These are phyloP conservation scores for Cloeon dipterum DNA, from an alignment of 2,888 invertebrate species.

Conservation along the genomic window DNA sequence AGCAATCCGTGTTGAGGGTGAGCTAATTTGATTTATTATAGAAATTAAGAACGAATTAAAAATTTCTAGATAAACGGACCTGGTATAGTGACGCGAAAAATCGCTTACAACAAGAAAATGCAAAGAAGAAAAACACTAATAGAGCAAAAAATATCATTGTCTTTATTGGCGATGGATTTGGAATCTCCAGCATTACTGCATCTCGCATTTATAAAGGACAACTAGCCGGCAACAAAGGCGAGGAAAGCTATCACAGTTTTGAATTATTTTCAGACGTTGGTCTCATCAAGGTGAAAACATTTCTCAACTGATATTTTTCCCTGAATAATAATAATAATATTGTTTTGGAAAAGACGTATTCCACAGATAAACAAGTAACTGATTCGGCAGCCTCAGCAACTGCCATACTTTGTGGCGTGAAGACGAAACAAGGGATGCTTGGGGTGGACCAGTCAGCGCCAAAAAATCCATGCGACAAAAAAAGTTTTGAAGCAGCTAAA, in stretches of 20 bases:
- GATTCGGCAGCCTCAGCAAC: slow-evolving; percentile 48
- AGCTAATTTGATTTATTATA: too few relatives aligned
- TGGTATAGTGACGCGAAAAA: neutral
- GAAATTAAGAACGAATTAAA: too few relatives aligned
- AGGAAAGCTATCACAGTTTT: slow-evolving; percentile 1
- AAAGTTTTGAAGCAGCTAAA: slow-evolving; percentile 14
- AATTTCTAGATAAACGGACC: neutral
- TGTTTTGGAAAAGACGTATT: slow-evolving; percentile 29
- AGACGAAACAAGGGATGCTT: slow-evolving; percentile 29
- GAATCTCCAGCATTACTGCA: slow-evolving; percentile 33
- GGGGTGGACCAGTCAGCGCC: too few relatives aligned
- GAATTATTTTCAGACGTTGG: slow-evolving; percentile 3
- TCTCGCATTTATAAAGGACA: slow-evolving; percentile 26
- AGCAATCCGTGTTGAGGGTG: too few relatives aligned
- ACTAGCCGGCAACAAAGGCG: neutral
- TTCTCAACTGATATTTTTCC: too few relatives aligned
- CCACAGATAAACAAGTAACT: slow-evolving; percentile 40
- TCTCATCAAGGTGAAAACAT: slow-evolving; percentile 5
- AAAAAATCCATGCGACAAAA: slow-evolving; percentile 22
- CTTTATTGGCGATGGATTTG: slow-evolving; percentile 47
- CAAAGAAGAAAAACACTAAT: slow-evolving; percentile 9
- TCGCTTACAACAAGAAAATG: slow-evolving; percentile 10
- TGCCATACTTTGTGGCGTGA: slow-evolving; percentile 36
- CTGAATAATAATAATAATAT: too few relatives aligned
- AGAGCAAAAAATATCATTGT: slow-evolving; percentile 36